Evolutionary conservation across 1,140 invertebrate species (phyloP).

Genomic region (Lutraria rhynchaena): DNA sequence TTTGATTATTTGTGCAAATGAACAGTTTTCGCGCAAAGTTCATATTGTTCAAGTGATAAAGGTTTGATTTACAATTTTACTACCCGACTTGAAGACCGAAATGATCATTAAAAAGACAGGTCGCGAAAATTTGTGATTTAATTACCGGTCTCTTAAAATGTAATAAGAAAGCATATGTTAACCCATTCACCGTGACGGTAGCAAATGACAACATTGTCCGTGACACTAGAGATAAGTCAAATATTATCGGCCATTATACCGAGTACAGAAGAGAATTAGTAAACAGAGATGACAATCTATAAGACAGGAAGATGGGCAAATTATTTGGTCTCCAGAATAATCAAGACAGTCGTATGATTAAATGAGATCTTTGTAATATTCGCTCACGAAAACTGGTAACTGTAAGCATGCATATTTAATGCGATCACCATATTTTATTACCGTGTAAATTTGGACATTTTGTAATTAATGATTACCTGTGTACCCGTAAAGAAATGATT

Average conservation of each 20-base stretch:
- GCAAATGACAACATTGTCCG: not conserved
- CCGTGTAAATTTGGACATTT: slow-evolving; percentile 36
- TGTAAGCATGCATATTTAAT: slow-evolving; percentile 43
- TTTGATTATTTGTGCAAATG: too few relatives aligned
- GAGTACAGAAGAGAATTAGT: not conserved
- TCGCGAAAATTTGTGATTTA: too few relatives aligned
- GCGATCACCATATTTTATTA: slow-evolving; percentile 20
- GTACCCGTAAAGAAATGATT: slow-evolving; percentile 8
- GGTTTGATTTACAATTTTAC: too few relatives aligned
- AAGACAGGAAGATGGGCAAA: not conserved
- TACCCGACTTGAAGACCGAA: too few relatives aligned
- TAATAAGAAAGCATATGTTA: too few relatives aligned
- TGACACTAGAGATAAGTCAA: slow-evolving; percentile 7
- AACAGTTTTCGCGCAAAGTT: too few relatives aligned
- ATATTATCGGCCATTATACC: not conserved
- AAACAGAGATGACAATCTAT: slow-evolving; percentile 14
- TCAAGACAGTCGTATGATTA: slow-evolving; percentile 19
- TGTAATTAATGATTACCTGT: slow-evolving; percentile 41
- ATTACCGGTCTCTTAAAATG: too few relatives aligned
- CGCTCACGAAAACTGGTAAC: slow-evolving; percentile 44
- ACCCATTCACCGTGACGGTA: too few relatives aligned
- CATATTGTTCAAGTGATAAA: too few relatives aligned
- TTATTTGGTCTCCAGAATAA: not conserved
- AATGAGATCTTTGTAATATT: slow-evolving; percentile 18
- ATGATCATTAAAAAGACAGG: too few relatives aligned